Percentiles rank a stretch among this genome's conserved stretches.
Evolutionary conservation across 2,113 vertebrate species (phyloP).

Genomic region (Tenrec ecaudatus): DNA sequence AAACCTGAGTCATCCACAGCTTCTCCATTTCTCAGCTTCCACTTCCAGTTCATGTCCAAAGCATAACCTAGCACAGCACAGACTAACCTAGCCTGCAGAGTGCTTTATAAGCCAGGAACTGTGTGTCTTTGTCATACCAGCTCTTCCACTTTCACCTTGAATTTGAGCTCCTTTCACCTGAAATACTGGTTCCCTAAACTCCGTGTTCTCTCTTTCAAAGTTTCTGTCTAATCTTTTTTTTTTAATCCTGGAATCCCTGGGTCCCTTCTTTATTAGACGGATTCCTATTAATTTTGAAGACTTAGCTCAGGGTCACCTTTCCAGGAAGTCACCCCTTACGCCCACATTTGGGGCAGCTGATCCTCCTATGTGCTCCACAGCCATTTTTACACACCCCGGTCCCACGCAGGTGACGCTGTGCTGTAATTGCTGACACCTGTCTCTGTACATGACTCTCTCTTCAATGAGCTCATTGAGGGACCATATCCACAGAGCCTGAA

Average conservation of each 20-base stretch:
- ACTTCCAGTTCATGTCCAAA: not conserved
- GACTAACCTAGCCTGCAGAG: not conserved
- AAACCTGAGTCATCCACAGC: not conserved
- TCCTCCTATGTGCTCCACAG: not conserved
- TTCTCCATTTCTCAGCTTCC: not conserved
- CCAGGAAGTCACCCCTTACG: not conserved
- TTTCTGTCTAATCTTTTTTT: not conserved
- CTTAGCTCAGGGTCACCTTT: not conserved
- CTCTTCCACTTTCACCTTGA: not conserved
- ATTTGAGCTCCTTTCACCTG: not conserved
- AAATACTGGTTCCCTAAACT: not conserved
- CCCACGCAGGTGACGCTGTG: not conserved
- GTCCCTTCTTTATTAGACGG: not conserved
- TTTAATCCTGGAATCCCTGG: constrained; percentile 23
- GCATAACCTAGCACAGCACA: no score
- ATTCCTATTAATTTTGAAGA: not conserved
- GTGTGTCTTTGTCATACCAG: not conserved
- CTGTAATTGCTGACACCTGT: not conserved
- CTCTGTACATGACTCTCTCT: not conserved
- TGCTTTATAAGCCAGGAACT: not conserved
- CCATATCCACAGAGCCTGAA: not conserved
- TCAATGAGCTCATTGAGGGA: not conserved
- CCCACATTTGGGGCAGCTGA: not conserved
- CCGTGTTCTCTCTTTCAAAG: not conserved
- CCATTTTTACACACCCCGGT: not conserved